These are phyloP conservation scores for Achlya flavicornis DNA, from an alignment of 2,888 invertebrate genomes.

Conservation along the genomic window DNA sequence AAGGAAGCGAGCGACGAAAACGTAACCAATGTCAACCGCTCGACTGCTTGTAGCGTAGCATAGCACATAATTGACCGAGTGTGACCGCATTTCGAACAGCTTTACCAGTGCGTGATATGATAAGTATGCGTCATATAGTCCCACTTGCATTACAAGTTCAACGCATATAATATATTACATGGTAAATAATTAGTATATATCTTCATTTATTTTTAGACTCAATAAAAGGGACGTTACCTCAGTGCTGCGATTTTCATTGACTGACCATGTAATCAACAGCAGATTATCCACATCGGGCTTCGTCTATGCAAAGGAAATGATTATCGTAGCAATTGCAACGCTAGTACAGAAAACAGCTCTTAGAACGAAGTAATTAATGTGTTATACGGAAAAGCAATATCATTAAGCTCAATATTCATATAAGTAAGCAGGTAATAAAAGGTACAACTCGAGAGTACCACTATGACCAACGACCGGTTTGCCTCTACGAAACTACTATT, in stretches of 20 bases:
- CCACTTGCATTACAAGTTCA: conserved; percentile 42
- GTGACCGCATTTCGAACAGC: conserved; percentile 48
- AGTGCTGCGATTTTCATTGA: no score
- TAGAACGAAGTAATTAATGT: conserved; percentile 17
- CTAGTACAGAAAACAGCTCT: conserved; percentile 25
- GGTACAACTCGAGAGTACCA: conserved; percentile 32
- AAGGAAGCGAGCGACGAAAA: conserved; percentile 63
- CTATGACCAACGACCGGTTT: conserved; percentile 38
- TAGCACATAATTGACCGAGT: conserved; percentile 55
- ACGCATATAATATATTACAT: conserved; percentile 10
- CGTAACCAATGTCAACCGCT: conserved; percentile 66
- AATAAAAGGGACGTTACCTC: no score
- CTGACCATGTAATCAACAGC: no score
- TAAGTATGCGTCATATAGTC: conserved; percentile 39
- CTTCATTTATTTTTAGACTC: no score
- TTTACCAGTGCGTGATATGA: conserved; percentile 43
- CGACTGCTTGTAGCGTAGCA: conserved; percentile 34
- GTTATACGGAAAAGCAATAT: conserved; percentile 33
- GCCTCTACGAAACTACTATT: conserved; percentile 43
- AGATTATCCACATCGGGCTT: no score
- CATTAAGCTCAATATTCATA: conserved; percentile 21
- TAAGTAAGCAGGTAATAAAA: conserved; percentile 17
- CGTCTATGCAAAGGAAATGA: background rate
- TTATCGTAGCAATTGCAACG: background rate
- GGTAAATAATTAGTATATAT: background rate